Evolutionary conservation across 2,888 invertebrate species (phyloP).

Genomic region (Diabrotica balteata): DNA sequence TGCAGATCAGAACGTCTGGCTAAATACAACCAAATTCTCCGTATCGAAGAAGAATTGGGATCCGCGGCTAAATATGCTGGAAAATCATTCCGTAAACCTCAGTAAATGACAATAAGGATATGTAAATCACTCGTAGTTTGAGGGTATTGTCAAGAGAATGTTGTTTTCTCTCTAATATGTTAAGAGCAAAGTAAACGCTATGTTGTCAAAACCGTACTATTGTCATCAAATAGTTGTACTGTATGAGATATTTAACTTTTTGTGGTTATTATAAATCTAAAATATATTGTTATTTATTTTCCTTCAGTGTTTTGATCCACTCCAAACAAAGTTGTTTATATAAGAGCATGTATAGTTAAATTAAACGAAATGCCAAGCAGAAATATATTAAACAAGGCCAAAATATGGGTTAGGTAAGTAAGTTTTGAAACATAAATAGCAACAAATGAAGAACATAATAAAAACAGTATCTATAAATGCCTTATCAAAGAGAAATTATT

Average conservation of each 20-base stretch:
- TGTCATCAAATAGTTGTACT: conserved; percentile 12
- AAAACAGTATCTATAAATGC: no score
- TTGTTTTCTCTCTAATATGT: conserved; percentile 8
- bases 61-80: conserved; percentile 92
- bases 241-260: conserved; percentile 6
- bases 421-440: no score
- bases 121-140: not conserved
- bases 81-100: conserved; percentile 90
- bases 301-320: not conserved
- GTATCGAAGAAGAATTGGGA: conserved; percentile 98
- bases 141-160: conserved; percentile 8
- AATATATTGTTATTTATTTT: conserved; percentile 18
- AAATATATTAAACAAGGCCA: no score
- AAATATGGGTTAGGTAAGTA: no score
- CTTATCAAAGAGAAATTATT: no score
- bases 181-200: conserved; percentile 8
- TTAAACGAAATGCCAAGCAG: no score
- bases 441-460: no score
- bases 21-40: conserved; percentile 98
- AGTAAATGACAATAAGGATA: conserved; percentile 25
- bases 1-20: conserved; percentile 98
- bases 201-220: not conserved
- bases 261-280: conserved; percentile 1
- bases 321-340: no score
- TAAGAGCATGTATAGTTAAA: no score